Evolutionary conservation across 2,888 invertebrate genomes (phyloP).

Genomic region (Drosophila neonasuta): DNA sequence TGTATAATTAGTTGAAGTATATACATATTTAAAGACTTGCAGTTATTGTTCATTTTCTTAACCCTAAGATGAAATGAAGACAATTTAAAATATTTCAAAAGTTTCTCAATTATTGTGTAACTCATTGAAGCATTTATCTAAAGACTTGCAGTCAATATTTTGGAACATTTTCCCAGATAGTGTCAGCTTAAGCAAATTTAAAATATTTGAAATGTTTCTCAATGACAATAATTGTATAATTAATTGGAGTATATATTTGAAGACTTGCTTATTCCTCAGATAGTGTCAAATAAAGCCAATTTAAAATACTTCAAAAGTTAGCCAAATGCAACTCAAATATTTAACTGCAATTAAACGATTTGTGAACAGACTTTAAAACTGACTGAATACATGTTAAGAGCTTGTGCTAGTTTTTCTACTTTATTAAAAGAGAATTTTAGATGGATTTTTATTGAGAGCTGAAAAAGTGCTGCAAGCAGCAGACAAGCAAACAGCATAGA

Average conservation of each 20-base stretch:
- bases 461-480: neutral
- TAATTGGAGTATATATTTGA: no score
- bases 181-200: no score
- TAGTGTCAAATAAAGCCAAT: neutral
- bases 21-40: no score
- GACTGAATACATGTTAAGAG: neutral
- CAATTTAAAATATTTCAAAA: no score
- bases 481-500: neutral
- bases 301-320: neutral
- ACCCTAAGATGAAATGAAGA: no score
- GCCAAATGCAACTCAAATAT: neutral
- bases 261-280: neutral
- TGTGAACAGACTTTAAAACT: neutral
- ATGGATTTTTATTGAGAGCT: conserved; percentile 5
- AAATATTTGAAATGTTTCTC: no score
- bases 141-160: neutral
- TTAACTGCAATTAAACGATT: neutral
- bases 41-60: no score
- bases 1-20: no score
- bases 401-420: conserved; percentile 12
- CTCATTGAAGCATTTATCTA: no score
- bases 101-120: no score
- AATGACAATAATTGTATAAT: no score
- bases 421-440: conserved; percentile 20
- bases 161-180: neutral